phyloP scores from a whole-genome alignment of 2,888 invertebrate genomes.

The Lasius platythorax region DNA sequence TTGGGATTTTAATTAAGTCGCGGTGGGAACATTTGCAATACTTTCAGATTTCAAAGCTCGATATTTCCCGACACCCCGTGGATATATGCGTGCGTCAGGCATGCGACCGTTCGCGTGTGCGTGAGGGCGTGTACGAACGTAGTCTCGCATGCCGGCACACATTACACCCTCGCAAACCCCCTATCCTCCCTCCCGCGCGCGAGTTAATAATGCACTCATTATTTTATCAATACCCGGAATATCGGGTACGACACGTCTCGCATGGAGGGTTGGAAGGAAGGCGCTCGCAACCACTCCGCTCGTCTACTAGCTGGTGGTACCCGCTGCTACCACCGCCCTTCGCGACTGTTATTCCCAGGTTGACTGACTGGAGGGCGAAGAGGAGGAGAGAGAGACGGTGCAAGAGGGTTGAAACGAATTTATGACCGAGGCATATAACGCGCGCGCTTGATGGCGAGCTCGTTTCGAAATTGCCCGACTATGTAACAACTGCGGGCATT shows the following conservation, averaged over 20 bases:
- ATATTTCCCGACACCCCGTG: slow-evolving; percentile 52
- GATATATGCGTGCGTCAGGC: slow-evolving; percentile 21
- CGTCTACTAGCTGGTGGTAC: slow-evolving; percentile 39
- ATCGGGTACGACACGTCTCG: slow-evolving; percentile 71
- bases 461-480: slow-evolving; percentile 74
- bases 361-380: slow-evolving; percentile 44
- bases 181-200: slow-evolving; percentile 52
- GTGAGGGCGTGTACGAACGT: slow-evolving; percentile 57
- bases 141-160: slow-evolving; percentile 81
- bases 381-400: slow-evolving; percentile 26
- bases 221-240: slow-evolving; percentile 83
- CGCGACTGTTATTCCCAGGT: slow-evolving; percentile 60
- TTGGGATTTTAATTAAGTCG: slow-evolving; percentile 39
- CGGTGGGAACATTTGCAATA: not conserved
- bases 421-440: slow-evolving; percentile 75
- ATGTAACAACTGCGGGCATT: slow-evolving; percentile 75
- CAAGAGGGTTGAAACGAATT: slow-evolving; percentile 73
- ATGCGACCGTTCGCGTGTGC: slow-evolving; percentile 49
- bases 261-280: slow-evolving; percentile 63
- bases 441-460: slow-evolving; percentile 70
- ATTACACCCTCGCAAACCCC: slow-evolving; percentile 71
- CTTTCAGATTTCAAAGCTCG: slow-evolving; percentile 42
- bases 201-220: slow-evolving; percentile 83
- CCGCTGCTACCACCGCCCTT: slow-evolving; percentile 56
- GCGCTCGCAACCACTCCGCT: slow-evolving; percentile 53